Evolutionary conservation across 1,140 invertebrate species (phyloP), one percentile per base, ranked within the genome.

Genomic region (Ostrea denselamellosa): DNA sequence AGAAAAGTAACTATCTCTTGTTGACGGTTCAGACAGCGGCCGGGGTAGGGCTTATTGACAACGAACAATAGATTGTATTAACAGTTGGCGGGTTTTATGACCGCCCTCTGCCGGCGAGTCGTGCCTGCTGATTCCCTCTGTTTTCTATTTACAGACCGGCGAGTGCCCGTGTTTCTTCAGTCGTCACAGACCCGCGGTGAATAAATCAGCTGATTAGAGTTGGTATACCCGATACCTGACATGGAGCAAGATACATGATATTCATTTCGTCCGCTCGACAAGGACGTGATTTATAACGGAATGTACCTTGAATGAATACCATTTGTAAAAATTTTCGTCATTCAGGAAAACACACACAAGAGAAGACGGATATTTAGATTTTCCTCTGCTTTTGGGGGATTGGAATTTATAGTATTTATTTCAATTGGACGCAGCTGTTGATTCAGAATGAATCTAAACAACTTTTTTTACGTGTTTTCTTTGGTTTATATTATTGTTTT

Each of bases 211-310:
- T 77, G 68, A 28, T 77, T 14, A 14, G 28, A 34, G 68, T 77
- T 34, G 25, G 68, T 77, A 22, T 77, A 77, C 68, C 68, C 68
- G 25, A 77, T 28, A 77, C 68, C 25, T 77, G 68, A 77, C 68
- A 77, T 77, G 68, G 68, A 77, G 68, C 68, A 77, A 77, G 28
- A 77, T 28, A 77, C 68, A 22, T 77, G 68, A 77, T 77, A 77
- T 77, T 10, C 28, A 4, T 77, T 28, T 28, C 68, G 28, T 77
- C 25, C 68, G 2, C 9, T 9, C 28, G 68, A 77, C 68, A 77
- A 77, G 28, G 58, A 34, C 68, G 68, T 77, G 68, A 77, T 44
- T 77, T 77, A 77, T 77, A 77, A 77, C 68, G 68, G 28, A 34
- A 25, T 77, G 68, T 14, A 9, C 68, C 12, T 25, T 14, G 14